Evolutionary conservation across 1,140 invertebrate genomes (phyloP).

Genomic region (Heliothis subflexa): DNA sequence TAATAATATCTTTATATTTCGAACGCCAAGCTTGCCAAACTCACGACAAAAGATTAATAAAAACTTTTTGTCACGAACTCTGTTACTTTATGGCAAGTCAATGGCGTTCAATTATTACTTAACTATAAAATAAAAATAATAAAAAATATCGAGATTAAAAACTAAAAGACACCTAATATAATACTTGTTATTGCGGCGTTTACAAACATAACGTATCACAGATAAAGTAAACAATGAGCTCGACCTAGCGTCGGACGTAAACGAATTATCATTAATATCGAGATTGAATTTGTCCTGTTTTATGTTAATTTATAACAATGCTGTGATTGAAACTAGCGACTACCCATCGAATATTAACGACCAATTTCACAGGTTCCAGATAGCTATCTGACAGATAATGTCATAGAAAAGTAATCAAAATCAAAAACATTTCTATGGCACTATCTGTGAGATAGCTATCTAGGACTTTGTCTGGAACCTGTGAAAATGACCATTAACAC

Average conservation of each 20-base stretch:
- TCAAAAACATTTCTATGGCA: too few relatives aligned
- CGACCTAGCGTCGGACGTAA: slow-evolving; percentile 40
- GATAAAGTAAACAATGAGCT: slow-evolving; percentile 75
- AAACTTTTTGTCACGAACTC: slow-evolving; percentile 1
- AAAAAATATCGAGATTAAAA: slow-evolving; percentile 31
- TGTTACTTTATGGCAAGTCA: background rate
- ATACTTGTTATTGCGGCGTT: slow-evolving; percentile 79
- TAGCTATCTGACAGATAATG: too few relatives aligned
- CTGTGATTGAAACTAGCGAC: slow-evolving; percentile 29
- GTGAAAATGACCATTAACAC: too few relatives aligned
- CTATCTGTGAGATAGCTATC: too few relatives aligned
- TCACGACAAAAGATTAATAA: background rate
- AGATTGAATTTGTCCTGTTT: slow-evolving; percentile 51
- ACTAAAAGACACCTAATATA: slow-evolving; percentile 63
- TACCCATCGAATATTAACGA: too few relatives aligned
- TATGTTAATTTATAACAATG: slow-evolving; percentile 27
- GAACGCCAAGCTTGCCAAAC: slow-evolving; percentile 34
- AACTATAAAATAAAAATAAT: slow-evolving; percentile 12
- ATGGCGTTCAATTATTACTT: slow-evolving; percentile 41
- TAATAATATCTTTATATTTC: slow-evolving; percentile 52
- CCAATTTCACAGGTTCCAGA: too few relatives aligned
- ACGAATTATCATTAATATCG: slow-evolving; percentile 38
- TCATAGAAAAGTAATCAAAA: too few relatives aligned
- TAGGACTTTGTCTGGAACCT: too few relatives aligned
- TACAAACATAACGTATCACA: slow-evolving; percentile 82